Percentiles rank a stretch among this genome's conserved stretches.
These are phyloP conservation scores for Microcebus jonahi DNA, from an alignment of 2,113 vertebrate species.

Conservation along the genomic window DNA sequence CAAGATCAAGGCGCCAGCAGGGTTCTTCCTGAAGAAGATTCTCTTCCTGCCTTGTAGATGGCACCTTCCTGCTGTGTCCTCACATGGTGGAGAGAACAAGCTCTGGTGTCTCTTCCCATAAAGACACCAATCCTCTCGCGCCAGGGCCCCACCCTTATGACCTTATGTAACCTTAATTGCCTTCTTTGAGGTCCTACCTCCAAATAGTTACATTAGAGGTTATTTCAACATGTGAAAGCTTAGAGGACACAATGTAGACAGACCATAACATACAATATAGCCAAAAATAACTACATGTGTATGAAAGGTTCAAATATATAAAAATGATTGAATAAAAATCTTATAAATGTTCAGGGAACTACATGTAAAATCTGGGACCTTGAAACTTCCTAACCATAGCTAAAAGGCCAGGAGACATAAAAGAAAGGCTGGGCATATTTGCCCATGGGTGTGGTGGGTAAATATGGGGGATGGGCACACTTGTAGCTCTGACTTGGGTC, in stretches of 20 bases:
- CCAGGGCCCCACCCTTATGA: neutral
- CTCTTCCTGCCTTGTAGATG: neutral
- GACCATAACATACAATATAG: neutral
- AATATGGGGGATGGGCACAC: no score
- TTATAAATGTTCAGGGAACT: neutral
- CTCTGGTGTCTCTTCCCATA: neutral
- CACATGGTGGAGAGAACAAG: neutral
- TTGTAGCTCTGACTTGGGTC: no score
- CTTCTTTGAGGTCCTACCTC: neutral
- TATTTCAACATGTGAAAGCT: neutral
- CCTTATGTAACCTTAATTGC: neutral
- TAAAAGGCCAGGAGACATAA: neutral
- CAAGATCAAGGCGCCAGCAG: neutral
- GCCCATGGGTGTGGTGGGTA: no score
- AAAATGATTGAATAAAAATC: neutral
- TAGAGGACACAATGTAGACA: neutral
- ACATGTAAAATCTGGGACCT: neutral
- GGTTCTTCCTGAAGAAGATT: neutral
- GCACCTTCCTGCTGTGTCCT: neutral
- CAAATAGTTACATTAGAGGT: neutral
- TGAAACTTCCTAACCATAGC: neutral
- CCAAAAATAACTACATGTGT: neutral
- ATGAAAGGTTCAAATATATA: neutral
- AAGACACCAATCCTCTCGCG: neutral
- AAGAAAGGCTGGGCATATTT: neutral